These are phyloP conservation scores for Leucopsar rothschildi DNA, from an alignment of 2,113 vertebrate genomes.

Conservation along the genomic window DNA sequence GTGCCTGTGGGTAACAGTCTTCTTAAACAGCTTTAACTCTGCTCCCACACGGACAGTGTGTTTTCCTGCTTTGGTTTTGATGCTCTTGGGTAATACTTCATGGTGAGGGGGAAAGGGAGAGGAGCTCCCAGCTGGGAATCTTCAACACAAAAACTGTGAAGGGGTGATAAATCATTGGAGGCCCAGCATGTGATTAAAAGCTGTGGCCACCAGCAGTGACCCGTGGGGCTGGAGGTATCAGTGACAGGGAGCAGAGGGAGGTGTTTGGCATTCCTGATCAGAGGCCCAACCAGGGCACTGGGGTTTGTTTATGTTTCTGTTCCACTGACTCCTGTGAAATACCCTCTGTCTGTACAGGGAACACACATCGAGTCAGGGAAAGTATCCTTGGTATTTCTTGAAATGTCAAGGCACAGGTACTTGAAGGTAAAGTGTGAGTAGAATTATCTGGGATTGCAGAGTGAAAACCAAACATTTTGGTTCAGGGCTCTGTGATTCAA, in stretches of 20 bases:
- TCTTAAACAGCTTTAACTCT: neutral
- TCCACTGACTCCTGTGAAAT: slow-evolving; percentile 64
- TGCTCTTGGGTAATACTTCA: neutral
- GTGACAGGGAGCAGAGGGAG: slow-evolving; percentile 62
- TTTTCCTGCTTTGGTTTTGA: slow-evolving; percentile 1
- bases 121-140: slow-evolving; percentile 32
- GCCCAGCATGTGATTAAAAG: slow-evolving; percentile 53
- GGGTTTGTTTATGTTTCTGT: slow-evolving; percentile 70
- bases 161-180: slow-evolving; percentile 58
- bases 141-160: slow-evolving; percentile 51
- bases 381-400: slow-evolving; percentile 54
- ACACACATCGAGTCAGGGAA: slow-evolving; percentile 43
- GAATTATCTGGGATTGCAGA: neutral
- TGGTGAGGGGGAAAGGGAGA: neutral
- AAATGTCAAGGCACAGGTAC: neutral
- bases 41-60: neutral
- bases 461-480: neutral
- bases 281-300: neutral
- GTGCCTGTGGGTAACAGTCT: neutral
- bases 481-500: neutral
- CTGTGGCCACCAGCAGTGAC: slow-evolving; percentile 60
- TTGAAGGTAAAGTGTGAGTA: neutral
- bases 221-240: slow-evolving; percentile 60
- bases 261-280: slow-evolving; percentile 61
- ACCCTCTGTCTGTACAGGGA: slow-evolving; percentile 57